Evolutionary conservation across 2,888 invertebrate genomes (phyloP).

Genomic region (Blastobasis lacticolella): DNA sequence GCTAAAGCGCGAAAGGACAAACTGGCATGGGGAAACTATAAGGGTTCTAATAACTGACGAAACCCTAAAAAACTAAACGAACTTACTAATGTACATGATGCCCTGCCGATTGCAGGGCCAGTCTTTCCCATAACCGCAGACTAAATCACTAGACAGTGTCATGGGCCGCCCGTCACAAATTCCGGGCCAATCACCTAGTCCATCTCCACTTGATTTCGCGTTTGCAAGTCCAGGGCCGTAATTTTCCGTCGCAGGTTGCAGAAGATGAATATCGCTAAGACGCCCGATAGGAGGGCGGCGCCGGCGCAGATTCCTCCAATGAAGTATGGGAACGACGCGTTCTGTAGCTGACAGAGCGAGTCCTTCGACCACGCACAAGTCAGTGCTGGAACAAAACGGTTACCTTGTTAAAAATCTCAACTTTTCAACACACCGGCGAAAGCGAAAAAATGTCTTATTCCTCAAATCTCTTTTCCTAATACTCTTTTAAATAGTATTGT

Average conservation of each 20-base stretch:
- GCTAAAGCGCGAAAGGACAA: too few relatives aligned
- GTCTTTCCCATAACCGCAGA: background rate
- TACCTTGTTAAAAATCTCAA: conserved; percentile 2
- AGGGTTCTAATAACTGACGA: too few relatives aligned
- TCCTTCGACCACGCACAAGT: conserved; percentile 19
- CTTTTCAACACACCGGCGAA: background rate
- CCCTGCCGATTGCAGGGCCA: background rate
- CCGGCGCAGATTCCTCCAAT: conserved; percentile 12
- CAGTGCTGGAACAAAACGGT: conserved; percentile 12
- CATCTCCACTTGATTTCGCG: too few relatives aligned
- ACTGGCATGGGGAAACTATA: too few relatives aligned
- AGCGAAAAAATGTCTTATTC: too few relatives aligned
- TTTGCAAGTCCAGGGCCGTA: background rate
- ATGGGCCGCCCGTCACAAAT: background rate
- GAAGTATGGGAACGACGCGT: conserved; percentile 4
- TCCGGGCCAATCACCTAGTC: too few relatives aligned
- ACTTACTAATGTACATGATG: too few relatives aligned
- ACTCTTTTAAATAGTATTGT: too few relatives aligned
- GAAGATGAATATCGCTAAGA: conserved; percentile 16
- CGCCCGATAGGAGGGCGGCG: conserved; percentile 17
- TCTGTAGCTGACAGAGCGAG: conserved; percentile 18
- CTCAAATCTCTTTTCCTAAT: too few relatives aligned
- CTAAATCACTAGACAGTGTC: background rate
- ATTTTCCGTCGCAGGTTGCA: background rate
- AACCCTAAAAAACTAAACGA: too few relatives aligned